Conservation (phyloP, 2,113 vertebrate genomes). For the Gymnorhina tibicen region DNA sequence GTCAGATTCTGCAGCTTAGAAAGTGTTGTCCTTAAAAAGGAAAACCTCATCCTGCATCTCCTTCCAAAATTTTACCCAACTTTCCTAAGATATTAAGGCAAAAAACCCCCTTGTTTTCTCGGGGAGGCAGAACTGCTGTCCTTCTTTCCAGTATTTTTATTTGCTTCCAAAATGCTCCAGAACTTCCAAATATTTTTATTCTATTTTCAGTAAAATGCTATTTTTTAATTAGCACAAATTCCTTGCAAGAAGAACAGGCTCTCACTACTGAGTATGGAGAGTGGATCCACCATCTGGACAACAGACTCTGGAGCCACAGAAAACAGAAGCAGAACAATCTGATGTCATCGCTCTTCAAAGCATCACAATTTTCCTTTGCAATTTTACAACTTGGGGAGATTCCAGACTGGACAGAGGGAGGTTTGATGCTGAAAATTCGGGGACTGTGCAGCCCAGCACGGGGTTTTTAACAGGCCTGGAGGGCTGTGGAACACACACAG, state of each 20-base stretch:
- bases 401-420: not conserved
- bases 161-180: not conserved
- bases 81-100: not conserved
- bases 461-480: not conserved
- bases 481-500: not conserved
- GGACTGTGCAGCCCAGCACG: fast-evolving
- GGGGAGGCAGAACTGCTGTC: not conserved
- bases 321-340: not conserved
- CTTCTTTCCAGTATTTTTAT: not conserved
- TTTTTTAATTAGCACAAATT: not conserved
- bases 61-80: not conserved
- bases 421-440: not conserved
- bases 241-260: not conserved
- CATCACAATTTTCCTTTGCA: not conserved
- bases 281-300: not conserved
- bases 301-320: not conserved
- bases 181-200: not conserved
- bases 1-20: not conserved
- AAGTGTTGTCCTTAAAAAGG: not conserved
- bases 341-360: not conserved
- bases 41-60: not conserved
- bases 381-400: not conserved
- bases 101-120: not conserved
- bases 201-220: not conserved
- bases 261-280: not conserved